Percentiles rank a stretch among this genome's conserved stretches.
These are phyloP conservation scores for Bombus pascuorum DNA, from an alignment of 1,140 invertebrate species.

Conservation along the genomic window DNA sequence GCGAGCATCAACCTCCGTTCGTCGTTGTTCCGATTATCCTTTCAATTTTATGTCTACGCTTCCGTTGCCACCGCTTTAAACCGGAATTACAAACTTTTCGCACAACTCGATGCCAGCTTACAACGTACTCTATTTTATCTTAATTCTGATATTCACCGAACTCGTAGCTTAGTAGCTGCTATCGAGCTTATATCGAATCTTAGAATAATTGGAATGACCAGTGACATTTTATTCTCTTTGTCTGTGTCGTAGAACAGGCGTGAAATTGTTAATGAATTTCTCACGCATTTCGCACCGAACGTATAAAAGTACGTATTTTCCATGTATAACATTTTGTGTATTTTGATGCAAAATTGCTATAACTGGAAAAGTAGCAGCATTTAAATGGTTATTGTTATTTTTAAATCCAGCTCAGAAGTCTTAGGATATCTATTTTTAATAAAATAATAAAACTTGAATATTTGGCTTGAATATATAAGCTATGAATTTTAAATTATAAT, in stretches of 20 bases:
- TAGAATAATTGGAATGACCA: neutral
- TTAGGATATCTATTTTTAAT: no score
- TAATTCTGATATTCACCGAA: neutral
- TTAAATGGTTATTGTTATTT: no score
- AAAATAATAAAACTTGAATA: no score
- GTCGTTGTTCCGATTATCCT: constrained; percentile 42
- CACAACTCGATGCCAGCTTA: neutral
- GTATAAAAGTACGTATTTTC: no score
- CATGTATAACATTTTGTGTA: no score
- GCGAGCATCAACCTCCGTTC: constrained; percentile 25
- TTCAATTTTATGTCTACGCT: constrained; percentile 53
- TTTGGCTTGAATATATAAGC: no score
- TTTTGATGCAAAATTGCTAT: no score
- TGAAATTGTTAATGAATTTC: neutral
- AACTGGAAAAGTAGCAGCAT: no score
- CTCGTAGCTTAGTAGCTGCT: neutral
- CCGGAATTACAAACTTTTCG: constrained; percentile 24
- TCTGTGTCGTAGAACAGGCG: neutral
- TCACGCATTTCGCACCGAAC: no score
- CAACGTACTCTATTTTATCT: neutral
- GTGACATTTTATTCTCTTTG: neutral
- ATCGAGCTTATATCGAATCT: neutral
- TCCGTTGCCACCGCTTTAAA: constrained; percentile 2
- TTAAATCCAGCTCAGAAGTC: no score
- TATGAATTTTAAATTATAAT: no score